Evolutionary conservation across 2,888 invertebrate genomes (phyloP).

Genomic region (Nemotelus pantherinus): DNA sequence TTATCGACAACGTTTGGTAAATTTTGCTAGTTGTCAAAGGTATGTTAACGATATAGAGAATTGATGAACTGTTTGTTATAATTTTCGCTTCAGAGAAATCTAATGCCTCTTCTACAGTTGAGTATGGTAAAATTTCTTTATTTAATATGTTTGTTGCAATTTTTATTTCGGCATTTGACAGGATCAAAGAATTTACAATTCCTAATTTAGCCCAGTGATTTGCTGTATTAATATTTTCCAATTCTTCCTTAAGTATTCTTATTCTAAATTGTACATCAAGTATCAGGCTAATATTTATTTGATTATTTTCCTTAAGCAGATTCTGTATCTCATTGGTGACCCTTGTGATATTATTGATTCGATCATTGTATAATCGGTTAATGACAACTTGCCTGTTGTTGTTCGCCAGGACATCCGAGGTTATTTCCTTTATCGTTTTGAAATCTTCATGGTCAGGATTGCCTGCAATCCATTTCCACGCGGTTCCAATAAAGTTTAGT

Average conservation of each 20-base stretch:
- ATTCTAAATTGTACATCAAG: constrained; percentile 7
- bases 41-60: constrained; percentile 8
- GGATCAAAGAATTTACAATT: constrained; percentile 2
- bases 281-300: background rate
- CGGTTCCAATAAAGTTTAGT: background rate
- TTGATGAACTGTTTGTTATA: constrained; percentile 3
- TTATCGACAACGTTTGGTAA: constrained; percentile 2
- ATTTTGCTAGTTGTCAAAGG: constrained; percentile 1
- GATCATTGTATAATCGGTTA: background rate
- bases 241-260: constrained; percentile 12
- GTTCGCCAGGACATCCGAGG: background rate
- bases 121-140: background rate
- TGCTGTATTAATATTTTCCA: constrained; percentile 4
- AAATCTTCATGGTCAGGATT: too few species aligned
- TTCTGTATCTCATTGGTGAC: background rate
- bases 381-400: background rate
- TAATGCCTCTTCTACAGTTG: constrained; percentile 11
- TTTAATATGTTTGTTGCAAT: background rate
- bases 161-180: constrained; percentile 14
- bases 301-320: background rate
- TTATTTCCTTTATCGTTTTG: background rate
- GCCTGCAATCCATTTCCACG: background rate
- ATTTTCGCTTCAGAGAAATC: background rate
- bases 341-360: background rate
- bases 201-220: constrained; percentile 9